Percentiles rank a stretch among this genome's conserved stretches.
phyloP scores from a whole-genome alignment of 2,797 vertebrate genomes.

The Amblyopsis hoosieri region DNA sequence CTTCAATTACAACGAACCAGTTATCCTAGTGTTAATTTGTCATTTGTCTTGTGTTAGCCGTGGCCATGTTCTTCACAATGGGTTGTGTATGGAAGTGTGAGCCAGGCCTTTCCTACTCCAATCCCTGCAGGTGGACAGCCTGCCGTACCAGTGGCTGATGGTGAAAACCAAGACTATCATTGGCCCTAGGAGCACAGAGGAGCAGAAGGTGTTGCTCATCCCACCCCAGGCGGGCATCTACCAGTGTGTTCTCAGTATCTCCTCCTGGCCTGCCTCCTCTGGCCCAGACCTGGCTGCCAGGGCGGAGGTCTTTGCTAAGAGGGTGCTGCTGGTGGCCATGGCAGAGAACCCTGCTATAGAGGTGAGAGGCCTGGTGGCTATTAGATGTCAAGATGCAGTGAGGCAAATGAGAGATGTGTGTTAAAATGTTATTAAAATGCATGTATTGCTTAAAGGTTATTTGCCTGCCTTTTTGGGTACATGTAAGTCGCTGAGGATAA shows the following conservation, averaged over 20 bases:
- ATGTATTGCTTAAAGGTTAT: too few relatives aligned
- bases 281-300: slow-evolving; percentile 81
- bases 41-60: neutral
- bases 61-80: too few relatives aligned
- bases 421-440: too few relatives aligned
- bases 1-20: neutral
- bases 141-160: slow-evolving; percentile 87
- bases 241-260: slow-evolving; percentile 87
- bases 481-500: too few relatives aligned
- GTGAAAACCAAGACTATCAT: slow-evolving; percentile 94
- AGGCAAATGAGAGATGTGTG: too few relatives aligned
- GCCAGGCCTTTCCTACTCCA: neutral
- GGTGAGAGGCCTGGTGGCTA: slow-evolving; percentile 64
- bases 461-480: too few relatives aligned
- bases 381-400: too few relatives aligned
- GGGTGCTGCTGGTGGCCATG: slow-evolving; percentile 86
- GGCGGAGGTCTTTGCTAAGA: slow-evolving; percentile 85
- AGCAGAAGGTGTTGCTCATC: slow-evolving; percentile 92
- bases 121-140: slow-evolving; percentile 79
- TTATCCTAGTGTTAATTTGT: neutral
- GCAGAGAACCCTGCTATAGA: slow-evolving; percentile 89
- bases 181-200: slow-evolving; percentile 87
- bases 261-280: slow-evolving; percentile 93
- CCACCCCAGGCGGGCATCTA: slow-evolving; percentile 87
- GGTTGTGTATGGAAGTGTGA: neutral